Base-by-base conservation (phyloP, 2,113 vertebrate species). In the Solea senegalensis region DNA sequence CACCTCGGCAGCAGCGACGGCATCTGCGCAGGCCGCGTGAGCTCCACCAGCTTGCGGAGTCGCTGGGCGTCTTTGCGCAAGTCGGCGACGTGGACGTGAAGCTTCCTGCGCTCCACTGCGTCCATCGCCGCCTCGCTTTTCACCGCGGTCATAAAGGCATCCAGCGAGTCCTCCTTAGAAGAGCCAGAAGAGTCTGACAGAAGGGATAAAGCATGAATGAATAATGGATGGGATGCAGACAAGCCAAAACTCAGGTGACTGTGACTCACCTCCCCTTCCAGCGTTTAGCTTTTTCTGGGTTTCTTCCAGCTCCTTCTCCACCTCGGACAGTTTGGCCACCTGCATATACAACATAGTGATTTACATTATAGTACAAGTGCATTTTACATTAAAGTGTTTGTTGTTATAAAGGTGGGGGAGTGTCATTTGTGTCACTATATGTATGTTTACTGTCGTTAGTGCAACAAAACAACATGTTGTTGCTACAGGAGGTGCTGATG, bases 71-170 rank as follows among this genome's bases (percentile, higher is more conserved):
- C 96, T 89, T 94, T 97, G 66, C 86, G 95, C 60, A 99, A 81
- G 74, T 98, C 95, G 14, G 97, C 95, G 0, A 92, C 78, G 7
- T 95, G 95, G 74, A 98, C 68, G 41, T 98, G 97, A 65, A 98
- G 95, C 76, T 97, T 99, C 90, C 95, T 95, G 41, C 98, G 95
- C 68, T 96, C 93, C 78, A 99, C 94, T 0, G 88, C 94, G 76
- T 99, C 98, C 75, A 98, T 89, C 0, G 94, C 62, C 9, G 69
- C 89, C 43, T 95, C 94, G 0, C 92, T 94, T 40, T 92, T 95
- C 67, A 99, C 97, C 12, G 94, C 94, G 0, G 92, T 97, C 98
- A 99, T 99, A 83, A 98, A 99, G 2, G 94, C 97, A 15, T 99
- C 98, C 88, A 99, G 89, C 3, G 97, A 92, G 84, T 99, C 98